A percentile compares a stretch with the other conserved stretches of the same genome.
Conservation (phyloP, 2,888 invertebrate genomes). For the Octodonta nipae region DNA sequence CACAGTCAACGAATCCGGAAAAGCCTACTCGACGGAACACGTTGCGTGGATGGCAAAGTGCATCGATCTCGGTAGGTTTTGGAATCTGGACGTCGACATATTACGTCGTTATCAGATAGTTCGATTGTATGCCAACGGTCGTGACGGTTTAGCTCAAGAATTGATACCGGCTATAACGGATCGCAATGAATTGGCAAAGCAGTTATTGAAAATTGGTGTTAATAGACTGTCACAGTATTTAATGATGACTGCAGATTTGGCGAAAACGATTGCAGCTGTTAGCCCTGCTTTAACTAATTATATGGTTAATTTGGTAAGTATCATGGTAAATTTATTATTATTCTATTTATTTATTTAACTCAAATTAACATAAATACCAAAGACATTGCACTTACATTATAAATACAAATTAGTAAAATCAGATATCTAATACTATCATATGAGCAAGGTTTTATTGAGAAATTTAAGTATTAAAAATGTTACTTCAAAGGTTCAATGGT, state of each 20-base stretch:
- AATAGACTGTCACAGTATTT: constrained; percentile 59
- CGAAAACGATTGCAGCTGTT: constrained; percentile 59
- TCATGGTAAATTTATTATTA: no score
- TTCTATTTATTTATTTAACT: no score
- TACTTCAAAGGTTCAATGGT: no score
- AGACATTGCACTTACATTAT: no score
- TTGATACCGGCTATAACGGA: constrained; percentile 53
- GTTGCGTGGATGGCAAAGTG: constrained; percentile 35
- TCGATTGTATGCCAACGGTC: constrained; percentile 49
- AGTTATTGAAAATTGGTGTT: constrained; percentile 68
- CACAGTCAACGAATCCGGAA: constrained; percentile 41
- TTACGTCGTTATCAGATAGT: constrained; percentile 56
- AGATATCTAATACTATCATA: no score
- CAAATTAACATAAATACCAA: no score
- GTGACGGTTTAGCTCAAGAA: constrained; percentile 47
- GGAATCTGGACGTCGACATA: constrained; percentile 62
- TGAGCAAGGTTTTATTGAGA: no score
- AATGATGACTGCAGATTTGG: constrained; percentile 44
- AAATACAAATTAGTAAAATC: no score
- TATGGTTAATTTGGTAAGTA: constrained; percentile 51
- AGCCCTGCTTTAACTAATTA: constrained; percentile 65
- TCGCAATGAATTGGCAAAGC: constrained; percentile 54
- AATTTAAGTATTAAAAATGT: no score
- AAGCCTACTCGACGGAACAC: constrained; percentile 39
- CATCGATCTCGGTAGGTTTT: constrained; percentile 28